phyloP scores from a whole-genome alignment of 2,113 vertebrate genomes.

The Mixornis gularis region DNA sequence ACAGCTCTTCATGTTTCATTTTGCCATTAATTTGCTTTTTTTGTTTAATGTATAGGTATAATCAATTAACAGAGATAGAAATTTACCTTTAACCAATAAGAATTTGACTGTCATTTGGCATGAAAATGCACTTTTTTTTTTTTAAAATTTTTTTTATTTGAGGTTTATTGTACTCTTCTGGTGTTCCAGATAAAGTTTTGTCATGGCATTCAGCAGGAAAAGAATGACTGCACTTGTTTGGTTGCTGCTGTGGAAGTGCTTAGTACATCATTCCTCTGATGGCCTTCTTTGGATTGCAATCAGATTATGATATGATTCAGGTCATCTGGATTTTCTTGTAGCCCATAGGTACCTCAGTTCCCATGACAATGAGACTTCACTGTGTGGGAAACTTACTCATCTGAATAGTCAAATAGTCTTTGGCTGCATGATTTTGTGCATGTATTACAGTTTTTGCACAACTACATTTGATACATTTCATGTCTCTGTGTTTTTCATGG shows the following conservation, averaged over 20 bases:
- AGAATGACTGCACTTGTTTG: background rate
- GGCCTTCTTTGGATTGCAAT: background rate
- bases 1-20: rapidly evolving
- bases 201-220: background rate
- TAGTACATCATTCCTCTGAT: background rate
- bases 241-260: background rate
- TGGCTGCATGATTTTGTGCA: background rate
- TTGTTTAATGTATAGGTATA: background rate
- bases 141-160: background rate
- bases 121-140: background rate
- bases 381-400: background rate
- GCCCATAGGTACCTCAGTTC: background rate
- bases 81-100: background rate
- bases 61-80: background rate
- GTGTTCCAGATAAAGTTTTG: background rate
- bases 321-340: background rate
- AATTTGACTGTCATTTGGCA: background rate
- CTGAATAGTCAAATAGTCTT: background rate
- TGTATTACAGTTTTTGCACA: background rate
- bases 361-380: background rate
- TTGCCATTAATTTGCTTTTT: background rate
- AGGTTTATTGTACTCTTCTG: background rate
- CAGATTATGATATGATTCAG: background rate
- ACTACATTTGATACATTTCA: background rate
- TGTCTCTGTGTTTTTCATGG: background rate